phyloP scores from a whole-genome alignment of 2,113 vertebrate genomes.

The Burhinus bistriatus region DNA sequence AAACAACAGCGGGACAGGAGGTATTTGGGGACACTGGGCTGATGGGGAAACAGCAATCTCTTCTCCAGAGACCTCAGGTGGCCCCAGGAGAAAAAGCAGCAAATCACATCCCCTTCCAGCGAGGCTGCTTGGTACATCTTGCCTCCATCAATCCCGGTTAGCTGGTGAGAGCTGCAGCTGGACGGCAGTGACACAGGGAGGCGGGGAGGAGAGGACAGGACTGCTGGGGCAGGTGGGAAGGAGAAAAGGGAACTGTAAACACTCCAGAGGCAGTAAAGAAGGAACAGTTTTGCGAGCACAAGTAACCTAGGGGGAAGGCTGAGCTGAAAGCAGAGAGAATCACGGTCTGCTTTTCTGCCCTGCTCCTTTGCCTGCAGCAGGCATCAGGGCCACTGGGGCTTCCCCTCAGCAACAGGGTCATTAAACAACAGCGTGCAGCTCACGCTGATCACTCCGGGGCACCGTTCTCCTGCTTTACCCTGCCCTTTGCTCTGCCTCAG shows the following conservation, averaged over 20 bases:
- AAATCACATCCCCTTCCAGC: background rate
- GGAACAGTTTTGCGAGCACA: background rate
- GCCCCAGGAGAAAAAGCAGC: background rate
- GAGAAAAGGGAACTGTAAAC: background rate
- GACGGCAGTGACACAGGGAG: background rate
- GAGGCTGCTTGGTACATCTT: background rate
- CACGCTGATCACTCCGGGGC: background rate
- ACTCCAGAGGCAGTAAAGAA: background rate
- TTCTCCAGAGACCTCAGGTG: background rate
- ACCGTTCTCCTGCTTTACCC: background rate
- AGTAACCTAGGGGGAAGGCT: fast-evolving
- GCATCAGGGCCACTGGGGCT: background rate
- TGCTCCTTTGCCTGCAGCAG: background rate
- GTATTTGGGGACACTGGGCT: background rate
- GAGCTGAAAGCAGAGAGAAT: background rate
- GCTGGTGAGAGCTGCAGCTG: background rate
- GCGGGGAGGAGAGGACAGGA: background rate
- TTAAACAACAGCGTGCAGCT: background rate
- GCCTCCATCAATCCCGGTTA: fast-evolving
- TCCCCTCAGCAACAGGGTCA: background rate
- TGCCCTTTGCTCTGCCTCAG: background rate
- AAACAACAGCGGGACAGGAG: background rate
- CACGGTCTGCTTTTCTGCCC: background rate
- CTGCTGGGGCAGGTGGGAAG: background rate
- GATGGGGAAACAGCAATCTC: background rate